A percentile compares a stretch with the other conserved stretches of the same genome.
Conservation (phyloP, 2,888 invertebrate genomes). For the Volucella inflata region DNA sequence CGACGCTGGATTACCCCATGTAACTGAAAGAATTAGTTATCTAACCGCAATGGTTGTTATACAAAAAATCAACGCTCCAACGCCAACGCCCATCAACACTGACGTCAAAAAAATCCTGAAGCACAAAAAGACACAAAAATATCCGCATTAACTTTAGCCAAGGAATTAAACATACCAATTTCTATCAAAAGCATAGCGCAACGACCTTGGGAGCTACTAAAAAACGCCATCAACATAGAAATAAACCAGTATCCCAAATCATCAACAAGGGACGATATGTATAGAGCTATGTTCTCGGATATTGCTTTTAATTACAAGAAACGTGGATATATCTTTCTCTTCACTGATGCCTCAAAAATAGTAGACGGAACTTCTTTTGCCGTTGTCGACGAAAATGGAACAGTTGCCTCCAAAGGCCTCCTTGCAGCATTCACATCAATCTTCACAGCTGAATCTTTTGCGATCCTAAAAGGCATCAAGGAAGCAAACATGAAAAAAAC, state of each 20-base stretch:
- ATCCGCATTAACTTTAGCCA: too few species aligned
- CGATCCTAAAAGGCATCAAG: not conserved
- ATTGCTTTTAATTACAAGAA: not conserved
- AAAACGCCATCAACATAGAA: not conserved
- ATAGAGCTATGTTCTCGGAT: not conserved
- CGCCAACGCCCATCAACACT: too few species aligned
- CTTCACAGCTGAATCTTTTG: conserved; percentile 28
- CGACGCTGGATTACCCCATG: conserved; percentile 1
- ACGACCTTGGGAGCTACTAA: not conserved
- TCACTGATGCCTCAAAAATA: conserved; percentile 13
- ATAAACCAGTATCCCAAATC: too few species aligned
- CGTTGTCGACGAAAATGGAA: conserved; percentile 3
- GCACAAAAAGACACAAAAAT: too few species aligned
- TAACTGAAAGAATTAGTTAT: too few species aligned
- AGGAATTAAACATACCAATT: too few species aligned
- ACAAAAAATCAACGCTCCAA: too few species aligned
- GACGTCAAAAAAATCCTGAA: too few species aligned
- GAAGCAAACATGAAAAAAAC: not conserved
- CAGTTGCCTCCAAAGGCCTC: conserved; percentile 11
- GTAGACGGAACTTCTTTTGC: not conserved
- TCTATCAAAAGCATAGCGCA: not conserved
- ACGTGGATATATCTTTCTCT: conserved; percentile 9
- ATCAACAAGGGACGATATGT: not conserved
- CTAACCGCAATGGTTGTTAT: too few species aligned
- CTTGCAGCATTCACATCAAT: not conserved